These are phyloP conservation scores for Dallia pectoralis DNA, from an alignment of 2,797 vertebrate genomes.

Conservation along the genomic window DNA sequence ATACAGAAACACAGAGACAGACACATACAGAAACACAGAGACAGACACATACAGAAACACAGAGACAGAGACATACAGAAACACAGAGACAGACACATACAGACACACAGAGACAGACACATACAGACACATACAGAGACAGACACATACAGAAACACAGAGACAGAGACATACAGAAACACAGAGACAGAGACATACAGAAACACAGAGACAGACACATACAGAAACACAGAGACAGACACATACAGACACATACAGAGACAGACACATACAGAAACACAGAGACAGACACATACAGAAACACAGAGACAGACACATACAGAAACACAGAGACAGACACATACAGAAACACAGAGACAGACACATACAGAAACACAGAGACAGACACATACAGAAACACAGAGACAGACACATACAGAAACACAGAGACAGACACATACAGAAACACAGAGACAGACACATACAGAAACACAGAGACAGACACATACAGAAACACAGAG, in stretches of 20 bases:
- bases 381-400: slow-evolving; percentile 28
- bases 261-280: slow-evolving; percentile 28
- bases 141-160: slow-evolving; percentile 27
- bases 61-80: slow-evolving; percentile 38
- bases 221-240: too few relatives aligned
- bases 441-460: slow-evolving; percentile 47
- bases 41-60: slow-evolving; percentile 41
- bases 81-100: slow-evolving; percentile 48
- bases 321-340: slow-evolving; percentile 47
- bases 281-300: slow-evolving; percentile 28
- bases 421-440: slow-evolving; percentile 47
- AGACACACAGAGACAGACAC: too few relatives aligned
- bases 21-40: slow-evolving; percentile 31
- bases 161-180: slow-evolving; percentile 24
- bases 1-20: slow-evolving; percentile 33
- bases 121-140: slow-evolving; percentile 36
- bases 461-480: too few relatives aligned
- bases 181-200: slow-evolving; percentile 48
- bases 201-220: slow-evolving; percentile 49
- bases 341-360: too few relatives aligned
- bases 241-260: slow-evolving; percentile 34
- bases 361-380: slow-evolving; percentile 34
- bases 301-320: slow-evolving; percentile 47
- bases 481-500: slow-evolving; percentile 34
- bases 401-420: slow-evolving; percentile 28